phyloP scores from a whole-genome alignment of 2,797 vertebrate species.

The Rhinophrynus dorsalis region DNA sequence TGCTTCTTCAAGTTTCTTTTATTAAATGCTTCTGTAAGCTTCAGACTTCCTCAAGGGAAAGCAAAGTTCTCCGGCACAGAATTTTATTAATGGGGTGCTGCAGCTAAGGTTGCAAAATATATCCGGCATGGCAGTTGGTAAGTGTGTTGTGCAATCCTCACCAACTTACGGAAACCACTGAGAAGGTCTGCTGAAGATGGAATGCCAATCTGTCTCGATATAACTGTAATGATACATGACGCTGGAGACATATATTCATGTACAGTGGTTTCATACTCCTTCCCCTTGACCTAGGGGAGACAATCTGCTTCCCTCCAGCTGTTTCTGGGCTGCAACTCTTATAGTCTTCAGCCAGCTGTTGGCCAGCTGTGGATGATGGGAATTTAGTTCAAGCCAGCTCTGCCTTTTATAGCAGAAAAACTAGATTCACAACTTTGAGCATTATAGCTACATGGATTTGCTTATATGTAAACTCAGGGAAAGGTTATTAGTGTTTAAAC shows the following conservation, averaged over 20 bases:
- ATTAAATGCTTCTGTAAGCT: constrained; percentile 52
- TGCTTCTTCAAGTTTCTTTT: neutral
- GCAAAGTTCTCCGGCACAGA: constrained; percentile 61
- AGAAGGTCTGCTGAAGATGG: constrained; percentile 55
- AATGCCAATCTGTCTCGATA: constrained; percentile 52
- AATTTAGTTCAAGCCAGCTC: no score
- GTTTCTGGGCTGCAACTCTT: no score
- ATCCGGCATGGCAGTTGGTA: constrained; percentile 77
- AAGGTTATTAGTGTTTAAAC: no score
- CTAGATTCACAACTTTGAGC: no score
- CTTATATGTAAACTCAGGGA: no score
- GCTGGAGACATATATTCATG: neutral
- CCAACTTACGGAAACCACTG: constrained; percentile 79
- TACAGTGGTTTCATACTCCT: no score
- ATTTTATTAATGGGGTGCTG: constrained; percentile 62
- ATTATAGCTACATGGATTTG: no score
- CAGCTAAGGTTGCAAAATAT: constrained; percentile 73
- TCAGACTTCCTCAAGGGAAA: constrained; percentile 66
- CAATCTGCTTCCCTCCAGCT: no score
- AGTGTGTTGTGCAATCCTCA: constrained; percentile 73
- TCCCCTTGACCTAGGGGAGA: no score
- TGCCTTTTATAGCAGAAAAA: no score
- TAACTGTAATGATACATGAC: constrained; percentile 51
- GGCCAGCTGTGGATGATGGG: no score
- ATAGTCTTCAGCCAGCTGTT: no score